A percentile compares a stretch with the other conserved stretches of the same genome.
Conservation (phyloP, 2,113 vertebrate species). For the Cervus canadensis region DNA sequence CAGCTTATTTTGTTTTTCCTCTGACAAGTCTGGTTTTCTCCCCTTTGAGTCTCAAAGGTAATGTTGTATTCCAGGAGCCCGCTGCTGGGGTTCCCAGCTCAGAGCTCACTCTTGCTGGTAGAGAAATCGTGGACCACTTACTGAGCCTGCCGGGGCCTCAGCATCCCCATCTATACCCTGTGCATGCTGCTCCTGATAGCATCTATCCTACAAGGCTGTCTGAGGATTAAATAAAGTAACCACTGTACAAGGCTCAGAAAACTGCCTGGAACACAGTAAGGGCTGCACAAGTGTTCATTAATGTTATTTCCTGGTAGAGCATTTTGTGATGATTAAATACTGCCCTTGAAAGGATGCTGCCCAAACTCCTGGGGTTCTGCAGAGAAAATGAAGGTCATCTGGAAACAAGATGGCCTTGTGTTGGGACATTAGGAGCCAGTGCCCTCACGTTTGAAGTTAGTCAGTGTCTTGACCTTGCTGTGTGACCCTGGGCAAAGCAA, state of each 20-base stretch:
- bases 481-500: neutral
- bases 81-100: neutral
- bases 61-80: neutral
- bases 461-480: neutral
- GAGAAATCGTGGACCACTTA: neutral
- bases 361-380: neutral
- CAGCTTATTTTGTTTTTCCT: neutral
- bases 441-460: neutral
- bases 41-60: neutral
- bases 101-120: neutral
- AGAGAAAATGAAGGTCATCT: neutral
- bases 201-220: accelerated
- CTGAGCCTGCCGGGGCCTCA: neutral
- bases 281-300: too few relatives aligned
- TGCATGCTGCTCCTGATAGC: neutral
- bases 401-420: neutral
- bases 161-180: neutral
- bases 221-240: neutral
- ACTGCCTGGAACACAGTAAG: neutral
- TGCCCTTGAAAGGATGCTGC: neutral
- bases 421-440: neutral
- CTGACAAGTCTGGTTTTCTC: neutral
- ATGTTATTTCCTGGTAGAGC: neutral
- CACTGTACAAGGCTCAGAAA: neutral
- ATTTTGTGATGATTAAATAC: neutral